A percentile compares a stretch with the other conserved stretches of the same genome.
These are phyloP conservation scores for Pagetopsis macropterus DNA, from an alignment of 2,797 vertebrate species.

Conservation along the genomic window DNA sequence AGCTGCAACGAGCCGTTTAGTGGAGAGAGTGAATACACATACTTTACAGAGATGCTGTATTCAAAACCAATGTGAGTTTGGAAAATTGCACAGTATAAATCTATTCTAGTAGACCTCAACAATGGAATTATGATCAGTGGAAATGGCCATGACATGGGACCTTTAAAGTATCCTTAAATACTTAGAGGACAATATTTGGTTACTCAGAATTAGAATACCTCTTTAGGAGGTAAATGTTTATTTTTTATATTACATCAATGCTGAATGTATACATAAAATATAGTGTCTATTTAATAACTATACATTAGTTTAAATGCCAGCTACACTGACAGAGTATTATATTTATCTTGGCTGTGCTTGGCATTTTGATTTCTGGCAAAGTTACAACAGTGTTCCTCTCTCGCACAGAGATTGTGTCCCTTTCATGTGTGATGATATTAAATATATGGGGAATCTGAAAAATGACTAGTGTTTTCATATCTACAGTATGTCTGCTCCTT, in stretches of 20 bases:
- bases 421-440: constrained; percentile 62
- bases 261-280: not conserved
- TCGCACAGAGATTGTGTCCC: constrained; percentile 49
- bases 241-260: not conserved
- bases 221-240: no score
- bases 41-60: no score
- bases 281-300: constrained; percentile 26
- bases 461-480: constrained; percentile 73
- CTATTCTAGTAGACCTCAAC: no score
- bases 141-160: no score
- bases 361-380: constrained; percentile 47
- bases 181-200: not conserved
- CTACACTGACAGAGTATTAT: constrained; percentile 31
- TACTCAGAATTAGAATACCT: not conserved
- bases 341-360: constrained; percentile 28
- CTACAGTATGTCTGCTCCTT: constrained; percentile 62
- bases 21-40: no score
- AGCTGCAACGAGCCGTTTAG: no score
- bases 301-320: constrained; percentile 27
- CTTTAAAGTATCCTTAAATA: not conserved
- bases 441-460: constrained; percentile 73
- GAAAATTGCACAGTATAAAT: no score
- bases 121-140: no score
- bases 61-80: no score
- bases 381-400: constrained; percentile 34